phyloP scores from a whole-genome alignment of 2,113 vertebrate genomes.

The Potamarius usumacintae region DNA sequence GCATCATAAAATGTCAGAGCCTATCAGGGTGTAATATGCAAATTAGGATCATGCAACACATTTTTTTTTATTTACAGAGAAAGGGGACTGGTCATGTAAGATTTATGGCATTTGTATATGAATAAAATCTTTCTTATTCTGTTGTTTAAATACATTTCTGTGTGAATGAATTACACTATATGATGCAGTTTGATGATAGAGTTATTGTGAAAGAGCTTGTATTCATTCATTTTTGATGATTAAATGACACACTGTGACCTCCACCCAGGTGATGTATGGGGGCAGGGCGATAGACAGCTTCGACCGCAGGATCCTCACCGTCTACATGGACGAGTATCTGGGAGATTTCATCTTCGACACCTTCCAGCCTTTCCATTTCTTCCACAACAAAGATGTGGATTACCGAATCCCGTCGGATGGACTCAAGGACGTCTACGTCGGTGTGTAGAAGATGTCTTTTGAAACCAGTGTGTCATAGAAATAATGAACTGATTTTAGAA shows the following conservation, averaged over 20 bases:
- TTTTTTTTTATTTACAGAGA: background rate
- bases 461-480: too few species aligned
- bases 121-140: background rate
- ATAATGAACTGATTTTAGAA: background rate
- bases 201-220: background rate
- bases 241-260: background rate
- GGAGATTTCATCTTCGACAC: slow-evolving; percentile 93
- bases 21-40: background rate
- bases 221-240: background rate
- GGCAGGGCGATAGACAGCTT: slow-evolving; percentile 92
- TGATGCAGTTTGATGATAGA: background rate
- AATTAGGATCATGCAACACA: background rate
- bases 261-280: slow-evolving; percentile 90
- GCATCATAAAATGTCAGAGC: background rate
- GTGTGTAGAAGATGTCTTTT: slow-evolving; percentile 69
- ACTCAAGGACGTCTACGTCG: slow-evolving; percentile 79
- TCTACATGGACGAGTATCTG: slow-evolving; percentile 94
- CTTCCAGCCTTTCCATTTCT: slow-evolving; percentile 88
- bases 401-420: slow-evolving; percentile 84
- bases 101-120: background rate
- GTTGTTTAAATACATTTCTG: background rate
- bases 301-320: slow-evolving; percentile 88
- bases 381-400: slow-evolving; percentile 76
- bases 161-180: background rate
- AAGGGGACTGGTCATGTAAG: background rate